These are phyloP conservation scores for Paguma larvata DNA, from an alignment of 2,797 vertebrate genomes.

Conservation along the genomic window DNA sequence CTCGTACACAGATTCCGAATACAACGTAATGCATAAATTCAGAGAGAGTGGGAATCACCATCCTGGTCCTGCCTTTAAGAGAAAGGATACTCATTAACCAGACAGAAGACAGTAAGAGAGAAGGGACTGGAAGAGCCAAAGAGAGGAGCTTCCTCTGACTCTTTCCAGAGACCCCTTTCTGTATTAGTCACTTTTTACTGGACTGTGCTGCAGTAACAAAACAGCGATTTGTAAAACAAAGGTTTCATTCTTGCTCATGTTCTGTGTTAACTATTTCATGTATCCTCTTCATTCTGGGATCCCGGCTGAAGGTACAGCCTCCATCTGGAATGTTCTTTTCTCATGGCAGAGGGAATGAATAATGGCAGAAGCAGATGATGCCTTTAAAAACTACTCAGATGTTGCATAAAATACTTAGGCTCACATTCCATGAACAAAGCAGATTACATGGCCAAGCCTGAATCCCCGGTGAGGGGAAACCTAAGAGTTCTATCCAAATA, in stretches of 20 bases:
- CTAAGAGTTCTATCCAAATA: constrained; percentile 3
- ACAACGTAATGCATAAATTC: neutral
- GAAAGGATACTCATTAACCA: constrained; percentile 22
- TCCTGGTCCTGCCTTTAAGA: neutral
- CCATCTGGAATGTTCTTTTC: neutral
- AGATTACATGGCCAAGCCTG: neutral
- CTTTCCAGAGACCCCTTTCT: neutral
- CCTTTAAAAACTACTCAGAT: constrained; percentile 32
- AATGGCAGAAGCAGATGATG: neutral
- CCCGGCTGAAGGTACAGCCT: neutral
- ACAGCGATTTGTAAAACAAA: neutral
- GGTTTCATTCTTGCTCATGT: constrained; percentile 17
- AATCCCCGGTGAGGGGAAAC: neutral
- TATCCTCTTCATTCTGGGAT: constrained; percentile 17
- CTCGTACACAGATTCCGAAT: neutral
- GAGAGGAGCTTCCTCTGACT: neutral
- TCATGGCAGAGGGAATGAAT: neutral
- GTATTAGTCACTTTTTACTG: neutral
- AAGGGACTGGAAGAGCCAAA: neutral
- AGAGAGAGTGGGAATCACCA: neutral
- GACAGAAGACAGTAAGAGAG: neutral
- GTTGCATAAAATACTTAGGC: neutral
- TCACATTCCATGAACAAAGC: neutral
- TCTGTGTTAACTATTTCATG: neutral
- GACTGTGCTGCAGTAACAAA: neutral